Percentiles rank a stretch among this genome's conserved stretches.
Evolutionary conservation across 2,888 invertebrate genomes (phyloP).

Genomic region (Melanophora roralis): DNA sequence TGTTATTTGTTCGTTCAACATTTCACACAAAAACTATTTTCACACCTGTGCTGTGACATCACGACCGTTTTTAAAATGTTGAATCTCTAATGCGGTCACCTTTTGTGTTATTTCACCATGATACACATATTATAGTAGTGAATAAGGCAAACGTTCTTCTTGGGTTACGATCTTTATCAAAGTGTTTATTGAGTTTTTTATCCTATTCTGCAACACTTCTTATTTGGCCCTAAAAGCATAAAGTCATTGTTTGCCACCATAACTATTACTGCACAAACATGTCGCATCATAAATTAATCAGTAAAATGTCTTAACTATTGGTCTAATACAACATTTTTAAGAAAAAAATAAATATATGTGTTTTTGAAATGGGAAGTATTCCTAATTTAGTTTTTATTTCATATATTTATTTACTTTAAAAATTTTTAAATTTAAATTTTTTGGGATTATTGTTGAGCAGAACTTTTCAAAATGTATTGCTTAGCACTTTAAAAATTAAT

Average conservation of each 20-base stretch:
- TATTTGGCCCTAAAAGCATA: constrained; percentile 60
- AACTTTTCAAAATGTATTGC: too few species aligned
- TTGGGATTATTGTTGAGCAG: too few species aligned
- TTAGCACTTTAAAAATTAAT: too few species aligned
- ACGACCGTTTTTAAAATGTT: too few species aligned
- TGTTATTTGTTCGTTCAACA: too few species aligned
- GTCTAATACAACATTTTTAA: constrained; percentile 18
- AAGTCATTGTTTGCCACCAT: constrained; percentile 58
- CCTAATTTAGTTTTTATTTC: too few species aligned
- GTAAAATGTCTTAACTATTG: constrained; percentile 52
- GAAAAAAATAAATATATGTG: not conserved
- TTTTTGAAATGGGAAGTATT: not conserved
- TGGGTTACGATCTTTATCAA: constrained; percentile 28
- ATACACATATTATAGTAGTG: not conserved
- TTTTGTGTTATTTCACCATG: not conserved
- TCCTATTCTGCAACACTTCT: constrained; percentile 51
- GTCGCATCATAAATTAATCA: constrained; percentile 65
- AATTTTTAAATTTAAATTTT: too few species aligned
- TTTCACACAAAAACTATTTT: too few species aligned
- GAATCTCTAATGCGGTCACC: too few species aligned
- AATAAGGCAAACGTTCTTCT: constrained; percentile 25
- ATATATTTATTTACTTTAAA: too few species aligned
- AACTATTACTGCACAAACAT: constrained; percentile 46
- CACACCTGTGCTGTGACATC: too few species aligned
- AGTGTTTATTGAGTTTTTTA: not conserved